phyloP scores from a whole-genome alignment of 2,113 vertebrate species.

The Polypterus senegalus region DNA sequence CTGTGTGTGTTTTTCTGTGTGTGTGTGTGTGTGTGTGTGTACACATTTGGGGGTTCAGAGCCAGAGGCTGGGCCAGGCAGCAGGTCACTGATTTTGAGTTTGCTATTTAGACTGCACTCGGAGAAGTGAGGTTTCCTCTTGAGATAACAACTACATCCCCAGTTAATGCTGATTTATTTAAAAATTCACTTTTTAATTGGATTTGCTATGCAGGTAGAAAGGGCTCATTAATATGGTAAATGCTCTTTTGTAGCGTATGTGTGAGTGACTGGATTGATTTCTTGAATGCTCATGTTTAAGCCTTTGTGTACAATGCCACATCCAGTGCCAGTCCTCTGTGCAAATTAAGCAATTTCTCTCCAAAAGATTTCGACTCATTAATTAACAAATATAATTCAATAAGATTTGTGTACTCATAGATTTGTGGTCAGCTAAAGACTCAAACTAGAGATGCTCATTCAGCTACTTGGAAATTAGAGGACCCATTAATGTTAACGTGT shows the following conservation, averaged over 20 bases:
- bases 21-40: background rate
- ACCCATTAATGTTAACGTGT: no score
- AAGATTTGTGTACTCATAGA: no score
- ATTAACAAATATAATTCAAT: conserved; percentile 30
- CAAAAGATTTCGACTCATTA: conserved; percentile 39
- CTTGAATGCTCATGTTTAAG: background rate
- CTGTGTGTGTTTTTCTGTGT: background rate
- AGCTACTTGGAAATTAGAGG: no score
- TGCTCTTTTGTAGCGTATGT: background rate
- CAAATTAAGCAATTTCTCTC: conserved; percentile 24
- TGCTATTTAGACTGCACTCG: no score
- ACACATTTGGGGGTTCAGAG: no score
- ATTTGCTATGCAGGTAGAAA: background rate
- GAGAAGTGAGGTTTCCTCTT: no score
- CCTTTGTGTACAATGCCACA: conserved; percentile 5
- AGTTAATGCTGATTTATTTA: background rate
- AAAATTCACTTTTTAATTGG: background rate
- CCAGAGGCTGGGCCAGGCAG: no score
- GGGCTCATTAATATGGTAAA: conserved; percentile 5
- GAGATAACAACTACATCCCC: background rate
- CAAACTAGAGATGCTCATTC: no score
- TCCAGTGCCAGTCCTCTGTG: conserved; percentile 19
- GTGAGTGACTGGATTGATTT: background rate
- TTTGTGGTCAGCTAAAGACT: no score
- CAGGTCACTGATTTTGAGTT: no score